phyloP scores from a whole-genome alignment of 1,140 invertebrate species.

The Trinorchestia longiramus region DNA sequence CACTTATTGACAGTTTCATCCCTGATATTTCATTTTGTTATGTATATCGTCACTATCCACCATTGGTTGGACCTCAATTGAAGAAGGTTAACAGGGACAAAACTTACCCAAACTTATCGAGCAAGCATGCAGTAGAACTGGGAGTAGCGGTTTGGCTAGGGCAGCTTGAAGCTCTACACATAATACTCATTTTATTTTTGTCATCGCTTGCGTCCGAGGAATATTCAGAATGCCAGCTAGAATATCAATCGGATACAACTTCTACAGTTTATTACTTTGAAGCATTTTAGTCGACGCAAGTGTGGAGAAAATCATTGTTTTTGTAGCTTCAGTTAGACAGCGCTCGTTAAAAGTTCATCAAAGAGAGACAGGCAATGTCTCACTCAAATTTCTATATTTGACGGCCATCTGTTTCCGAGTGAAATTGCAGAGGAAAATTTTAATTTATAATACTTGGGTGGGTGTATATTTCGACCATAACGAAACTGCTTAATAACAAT shows the following conservation, averaged over 20 bases:
- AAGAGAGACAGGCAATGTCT: neutral
- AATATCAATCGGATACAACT: neutral
- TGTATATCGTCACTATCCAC: neutral
- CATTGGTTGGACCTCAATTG: no score
- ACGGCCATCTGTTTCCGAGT: no score
- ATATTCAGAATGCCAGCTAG: neutral
- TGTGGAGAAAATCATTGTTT: neutral
- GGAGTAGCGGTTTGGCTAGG: neutral
- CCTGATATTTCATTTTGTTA: neutral
- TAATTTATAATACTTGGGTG: no score
- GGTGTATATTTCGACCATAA: no score
- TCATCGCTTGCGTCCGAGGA: neutral
- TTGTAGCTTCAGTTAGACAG: no score
- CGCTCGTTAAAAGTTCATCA: neutral
- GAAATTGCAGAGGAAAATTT: no score
- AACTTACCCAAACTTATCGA: no score
- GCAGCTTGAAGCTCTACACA: neutral
- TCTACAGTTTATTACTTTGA: neutral
- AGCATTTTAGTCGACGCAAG: neutral
- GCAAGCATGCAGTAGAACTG: no score
- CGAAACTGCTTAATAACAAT: no score
- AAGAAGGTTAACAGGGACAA: no score
- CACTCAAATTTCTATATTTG: no score
- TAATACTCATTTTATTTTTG: neutral
- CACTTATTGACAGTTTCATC: neutral